A percentile compares a stretch with the other conserved stretches of the same genome.
Evolutionary conservation across 2,888 invertebrate species (phyloP).

Genomic region (Petrolisthes cinctipes): DNA sequence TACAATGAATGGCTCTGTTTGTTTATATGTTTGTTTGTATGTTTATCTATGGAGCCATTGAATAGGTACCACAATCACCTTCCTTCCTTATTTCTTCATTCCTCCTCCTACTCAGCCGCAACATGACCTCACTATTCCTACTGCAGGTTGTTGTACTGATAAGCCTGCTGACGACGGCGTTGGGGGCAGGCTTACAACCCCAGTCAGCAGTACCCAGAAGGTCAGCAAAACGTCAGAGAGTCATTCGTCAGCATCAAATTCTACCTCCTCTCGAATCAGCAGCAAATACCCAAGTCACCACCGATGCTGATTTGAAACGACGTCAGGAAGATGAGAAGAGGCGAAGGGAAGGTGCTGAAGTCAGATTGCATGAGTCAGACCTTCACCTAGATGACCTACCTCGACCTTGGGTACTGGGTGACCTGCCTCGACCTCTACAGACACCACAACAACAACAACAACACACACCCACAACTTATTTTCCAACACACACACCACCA

Average conservation of each 20-base stretch:
- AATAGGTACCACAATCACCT: no score
- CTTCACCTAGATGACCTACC: constrained; percentile 24
- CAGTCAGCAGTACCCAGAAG: neutral
- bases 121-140: no score
- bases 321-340: neutral
- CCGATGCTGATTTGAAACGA: neutral
- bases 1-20: no score
- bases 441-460: no score
- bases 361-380: neutral
- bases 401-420: constrained; percentile 27
- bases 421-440: constrained; percentile 6
- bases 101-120: no score
- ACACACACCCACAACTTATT: neutral
- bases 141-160: neutral
- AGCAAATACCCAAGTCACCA: neutral
- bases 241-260: neutral
- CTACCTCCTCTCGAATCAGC: neutral
- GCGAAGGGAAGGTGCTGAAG: constrained; percentile 8
- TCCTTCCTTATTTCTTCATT: no score
- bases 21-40: no score
- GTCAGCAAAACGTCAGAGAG: neutral
- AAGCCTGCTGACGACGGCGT: constrained; percentile 21
- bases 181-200: neutral
- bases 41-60: no score
- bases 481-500: neutral